Percentiles rank a stretch among this genome's conserved stretches.
phyloP scores from a whole-genome alignment of 2,888 invertebrate species.

The Oscheius sp. region DNA sequence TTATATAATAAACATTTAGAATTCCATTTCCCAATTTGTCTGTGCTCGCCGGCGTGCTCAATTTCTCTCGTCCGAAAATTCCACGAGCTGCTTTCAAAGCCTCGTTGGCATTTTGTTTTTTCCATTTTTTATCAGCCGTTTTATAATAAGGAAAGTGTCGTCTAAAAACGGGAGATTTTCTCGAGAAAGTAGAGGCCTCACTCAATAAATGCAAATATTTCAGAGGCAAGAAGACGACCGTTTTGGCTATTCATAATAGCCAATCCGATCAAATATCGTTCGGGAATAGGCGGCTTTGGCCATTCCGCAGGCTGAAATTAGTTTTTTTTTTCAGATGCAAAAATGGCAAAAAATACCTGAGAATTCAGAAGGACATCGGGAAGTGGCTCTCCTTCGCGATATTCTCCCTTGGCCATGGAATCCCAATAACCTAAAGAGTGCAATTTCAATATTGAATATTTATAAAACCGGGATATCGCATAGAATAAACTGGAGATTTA shows the following conservation, averaged over 20 bases:
- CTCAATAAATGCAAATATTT: slow-evolving; percentile 19
- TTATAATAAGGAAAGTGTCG: slow-evolving; percentile 7
- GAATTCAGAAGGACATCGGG: not conserved
- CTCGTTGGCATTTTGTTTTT: slow-evolving; percentile 15
- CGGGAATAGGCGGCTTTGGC: slow-evolving; percentile 4
- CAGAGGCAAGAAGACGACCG: slow-evolving; percentile 15
- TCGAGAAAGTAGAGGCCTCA: not conserved
- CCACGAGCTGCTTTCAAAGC: slow-evolving; percentile 13
- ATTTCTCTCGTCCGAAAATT: slow-evolving; percentile 6
- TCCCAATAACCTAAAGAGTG: not conserved
- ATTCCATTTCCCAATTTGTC: not conserved
- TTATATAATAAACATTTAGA: slow-evolving; percentile 13
- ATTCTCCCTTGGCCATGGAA: not conserved
- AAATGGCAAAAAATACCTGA: not conserved
- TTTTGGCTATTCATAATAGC: not conserved
- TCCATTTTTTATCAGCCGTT: slow-evolving; percentile 22
- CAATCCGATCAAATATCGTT: slow-evolving; percentile 1
- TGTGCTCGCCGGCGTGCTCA: not conserved
- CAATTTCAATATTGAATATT: not conserved
- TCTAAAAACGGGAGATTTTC: not conserved
- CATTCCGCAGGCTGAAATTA: not conserved
- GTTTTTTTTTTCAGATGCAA: not conserved
- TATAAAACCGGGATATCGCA: slow-evolving; percentile 5
- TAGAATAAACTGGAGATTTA: not conserved
- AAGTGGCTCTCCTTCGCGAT: not conserved